These are phyloP conservation scores for Tamandua tetradactyla DNA, from an alignment of 2,797 vertebrate genomes.

Conservation along the genomic window DNA sequence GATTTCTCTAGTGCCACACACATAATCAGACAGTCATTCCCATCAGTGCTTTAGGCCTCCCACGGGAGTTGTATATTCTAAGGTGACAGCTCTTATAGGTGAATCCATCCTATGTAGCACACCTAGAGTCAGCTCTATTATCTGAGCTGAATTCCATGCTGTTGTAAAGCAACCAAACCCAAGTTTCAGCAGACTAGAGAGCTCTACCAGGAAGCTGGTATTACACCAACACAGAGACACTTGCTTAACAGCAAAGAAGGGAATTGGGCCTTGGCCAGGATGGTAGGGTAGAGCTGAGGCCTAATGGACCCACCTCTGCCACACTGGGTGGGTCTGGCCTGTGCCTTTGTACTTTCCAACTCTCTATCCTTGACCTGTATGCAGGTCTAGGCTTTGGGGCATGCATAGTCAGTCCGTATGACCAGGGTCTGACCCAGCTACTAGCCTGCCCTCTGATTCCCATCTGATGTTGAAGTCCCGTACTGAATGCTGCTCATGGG, in stretches of 20 bases:
- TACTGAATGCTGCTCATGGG: no score
- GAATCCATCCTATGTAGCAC: no score
- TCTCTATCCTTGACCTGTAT: not conserved
- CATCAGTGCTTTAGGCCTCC: accelerated
- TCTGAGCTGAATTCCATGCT: not conserved
- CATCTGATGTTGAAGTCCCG: not conserved
- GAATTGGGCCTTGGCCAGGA: no score
- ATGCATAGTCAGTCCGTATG: no score
- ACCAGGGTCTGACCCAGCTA: not conserved
- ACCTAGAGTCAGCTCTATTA: not conserved
- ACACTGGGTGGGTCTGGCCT: not conserved
- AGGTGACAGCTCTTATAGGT: not conserved
- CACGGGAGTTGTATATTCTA: not conserved
- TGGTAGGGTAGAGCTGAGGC: no score
- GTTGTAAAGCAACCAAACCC: not conserved
- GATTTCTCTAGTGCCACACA: not conserved
- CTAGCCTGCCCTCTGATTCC: no score
- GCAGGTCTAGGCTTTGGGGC: not conserved
- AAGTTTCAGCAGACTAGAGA: not conserved
- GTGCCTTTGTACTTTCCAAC: not conserved
- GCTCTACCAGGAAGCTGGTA: no score
- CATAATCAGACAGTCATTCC: no score
- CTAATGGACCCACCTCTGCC: no score
- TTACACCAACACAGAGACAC: no score
- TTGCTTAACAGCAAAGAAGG: no score